Conservation (phyloP, 2,113 vertebrate species). For the Morone saxatilis region DNA sequence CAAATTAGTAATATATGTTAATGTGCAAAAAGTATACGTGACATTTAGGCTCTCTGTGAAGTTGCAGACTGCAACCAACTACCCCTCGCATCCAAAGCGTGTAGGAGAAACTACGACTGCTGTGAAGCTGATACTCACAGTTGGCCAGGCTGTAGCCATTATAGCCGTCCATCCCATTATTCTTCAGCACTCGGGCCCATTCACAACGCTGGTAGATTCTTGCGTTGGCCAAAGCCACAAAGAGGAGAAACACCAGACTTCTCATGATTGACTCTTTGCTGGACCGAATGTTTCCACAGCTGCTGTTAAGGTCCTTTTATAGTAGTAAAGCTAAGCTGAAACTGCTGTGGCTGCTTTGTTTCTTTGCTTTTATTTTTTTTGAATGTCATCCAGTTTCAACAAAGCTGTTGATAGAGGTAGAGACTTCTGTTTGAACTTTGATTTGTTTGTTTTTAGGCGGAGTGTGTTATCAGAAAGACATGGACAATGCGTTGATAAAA, state of each 20-base stretch:
- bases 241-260: constrained; percentile 47
- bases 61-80: too few species aligned
- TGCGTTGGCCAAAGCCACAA: constrained; percentile 25
- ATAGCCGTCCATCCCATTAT: constrained; percentile 37
- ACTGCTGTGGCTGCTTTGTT: neutral
- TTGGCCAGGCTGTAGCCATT: constrained; percentile 36
- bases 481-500: neutral
- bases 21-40: too few species aligned
- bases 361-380: neutral
- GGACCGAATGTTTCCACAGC: neutral
- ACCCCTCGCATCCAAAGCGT: too few species aligned
- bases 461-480: constrained; percentile 4
- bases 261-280: constrained; percentile 39
- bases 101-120: too few species aligned
- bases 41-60: too few species aligned
- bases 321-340: neutral
- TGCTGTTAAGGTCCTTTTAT: neutral
- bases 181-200: constrained; percentile 48
- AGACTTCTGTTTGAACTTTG: neutral
- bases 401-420: neutral
- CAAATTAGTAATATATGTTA: too few species aligned
- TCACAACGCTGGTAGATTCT: constrained; percentile 45
- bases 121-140: constrained; percentile 54
- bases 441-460: constrained; percentile 1
- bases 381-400: neutral